Percentiles rank a stretch among this genome's conserved stretches.
Evolutionary conservation across 2,113 vertebrate genomes (phyloP).

Genomic region (Brienomyrus longianalis): DNA sequence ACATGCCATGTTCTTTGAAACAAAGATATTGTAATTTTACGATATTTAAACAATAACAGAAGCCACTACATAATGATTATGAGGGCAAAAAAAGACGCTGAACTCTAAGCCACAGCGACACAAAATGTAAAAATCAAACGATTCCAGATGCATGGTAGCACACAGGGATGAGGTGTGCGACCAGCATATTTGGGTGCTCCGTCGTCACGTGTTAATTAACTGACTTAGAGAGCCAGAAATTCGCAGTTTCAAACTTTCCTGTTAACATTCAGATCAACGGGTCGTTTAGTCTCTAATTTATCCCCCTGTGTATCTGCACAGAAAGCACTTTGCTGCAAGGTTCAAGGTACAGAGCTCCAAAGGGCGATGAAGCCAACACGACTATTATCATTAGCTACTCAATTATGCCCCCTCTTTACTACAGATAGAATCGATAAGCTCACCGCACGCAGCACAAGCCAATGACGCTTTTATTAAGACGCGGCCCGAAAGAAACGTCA

Average conservation of each 20-base stretch:
- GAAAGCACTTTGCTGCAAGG: slow-evolving; percentile 28
- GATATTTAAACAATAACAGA: not conserved
- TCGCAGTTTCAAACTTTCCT: not conserved
- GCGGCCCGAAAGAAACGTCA: not conserved
- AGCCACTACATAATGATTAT: not conserved
- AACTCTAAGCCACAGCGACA: not conserved
- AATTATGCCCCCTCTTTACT: slow-evolving; percentile 24
- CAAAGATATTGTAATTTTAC: not conserved
- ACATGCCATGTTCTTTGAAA: not conserved
- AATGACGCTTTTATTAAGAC: not conserved
- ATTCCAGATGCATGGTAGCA: not conserved
- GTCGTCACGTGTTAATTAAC: slow-evolving; percentile 32
- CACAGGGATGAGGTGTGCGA: not conserved
- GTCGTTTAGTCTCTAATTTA: slow-evolving; percentile 39
- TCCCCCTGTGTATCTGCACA: slow-evolving; percentile 38
- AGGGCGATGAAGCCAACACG: slow-evolving; percentile 14
- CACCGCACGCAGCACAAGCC: not conserved
- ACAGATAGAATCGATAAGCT: slow-evolving; percentile 16
- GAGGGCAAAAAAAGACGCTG: not conserved
- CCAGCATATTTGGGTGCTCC: not conserved
- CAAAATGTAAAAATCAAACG: too few relatives aligned
- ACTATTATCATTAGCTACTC: slow-evolving; percentile 26
- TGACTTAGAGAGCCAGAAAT: slow-evolving; percentile 18
- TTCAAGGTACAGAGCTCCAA: slow-evolving; percentile 31
- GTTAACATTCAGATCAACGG: slow-evolving; percentile 34